Base-by-base conservation (phyloP, 2,888 invertebrate species). In the Cepaea hortensis region DNA sequence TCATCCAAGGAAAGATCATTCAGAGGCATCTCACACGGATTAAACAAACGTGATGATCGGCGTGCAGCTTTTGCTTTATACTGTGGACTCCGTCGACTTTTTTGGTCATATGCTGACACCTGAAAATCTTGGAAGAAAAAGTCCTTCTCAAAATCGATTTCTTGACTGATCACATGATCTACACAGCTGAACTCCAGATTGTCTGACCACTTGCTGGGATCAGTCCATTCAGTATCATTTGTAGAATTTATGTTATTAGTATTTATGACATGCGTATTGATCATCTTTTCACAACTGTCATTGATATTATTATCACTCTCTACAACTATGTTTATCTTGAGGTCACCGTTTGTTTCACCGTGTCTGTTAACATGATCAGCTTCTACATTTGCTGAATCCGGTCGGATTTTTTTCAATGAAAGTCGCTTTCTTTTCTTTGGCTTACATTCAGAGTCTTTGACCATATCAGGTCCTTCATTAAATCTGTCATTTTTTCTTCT, bases 361-460 rank as follows among this genome's bases (percentile, higher is more conserved):
- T 3, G 0, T 23, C 11, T 61, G 23, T 50, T 11, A 55, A 7
- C 15, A 61, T 15, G 7, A 68, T 48, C 46, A 13, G 3, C 13
- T 20, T 81, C 48, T 70, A 4, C 18, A 65, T 70, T 48, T n/a
- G 11, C 35, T 61, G 11, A 23, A 23, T 13, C 73, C n/a, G n/a
- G n/a, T n/a, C 7, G 15, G 46, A 46, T 61, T 61, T 55, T 83
- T 11, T 73, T 83, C 23, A 83, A 11, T 35, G 83, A 83, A 50
- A 83, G 83, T 20, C 83, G n/a, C 72, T 73, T 83, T 83, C 73
- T 73, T n/a, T 73, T 61, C 50, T 73, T 83, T 35, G 72, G 61
- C 35, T 73, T 15, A 55, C 0, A 23, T 4, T 73, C 73, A n/a
- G 62, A 35, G 23, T 15, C 3, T 7, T 23, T 62, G 15, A 15